These are phyloP conservation scores for Drosophila nannoptera DNA, from an alignment of 1,140 invertebrate genomes.

Conservation along the genomic window DNA sequence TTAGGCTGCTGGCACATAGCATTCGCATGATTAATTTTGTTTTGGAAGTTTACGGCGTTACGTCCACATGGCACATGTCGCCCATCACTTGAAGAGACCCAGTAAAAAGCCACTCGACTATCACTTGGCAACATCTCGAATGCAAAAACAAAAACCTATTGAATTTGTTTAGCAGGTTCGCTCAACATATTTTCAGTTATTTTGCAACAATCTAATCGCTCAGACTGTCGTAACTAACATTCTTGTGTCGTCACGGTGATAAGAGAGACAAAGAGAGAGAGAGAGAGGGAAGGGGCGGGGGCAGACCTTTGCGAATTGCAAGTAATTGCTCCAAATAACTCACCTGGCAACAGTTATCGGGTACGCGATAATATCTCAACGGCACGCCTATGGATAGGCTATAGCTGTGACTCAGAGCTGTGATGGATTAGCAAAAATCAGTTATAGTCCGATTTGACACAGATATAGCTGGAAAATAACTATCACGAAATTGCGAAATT, in stretches of 20 bases:
- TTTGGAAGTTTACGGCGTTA: slow-evolving; percentile 4
- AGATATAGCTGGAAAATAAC: slow-evolving; percentile 24
- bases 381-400: neutral
- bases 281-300: neutral
- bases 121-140: slow-evolving; percentile 34
- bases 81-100: slow-evolving; percentile 8
- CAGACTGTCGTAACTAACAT: slow-evolving; percentile 44
- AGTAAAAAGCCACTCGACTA: slow-evolving; percentile 1
- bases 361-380: neutral
- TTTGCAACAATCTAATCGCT: slow-evolving; percentile 60
- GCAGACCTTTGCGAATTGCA: neutral
- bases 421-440: slow-evolving; percentile 1
- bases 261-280: slow-evolving; percentile 14
- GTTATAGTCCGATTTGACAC: slow-evolving; percentile 1
- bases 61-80: neutral
- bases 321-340: slow-evolving; percentile 13
- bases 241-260: slow-evolving; percentile 65
- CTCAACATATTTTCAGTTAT: slow-evolving; percentile 47
- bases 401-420: neutral
- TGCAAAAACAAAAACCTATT: neutral
- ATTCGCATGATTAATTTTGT: slow-evolving; percentile 33
- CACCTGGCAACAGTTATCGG: slow-evolving; percentile 51
- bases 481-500: slow-evolving; percentile 32
- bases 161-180: neutral
- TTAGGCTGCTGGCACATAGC: slow-evolving; percentile 8